These are phyloP conservation scores for Drosophila azteca DNA, from an alignment of 1,140 invertebrate genomes.

Conservation along the genomic window DNA sequence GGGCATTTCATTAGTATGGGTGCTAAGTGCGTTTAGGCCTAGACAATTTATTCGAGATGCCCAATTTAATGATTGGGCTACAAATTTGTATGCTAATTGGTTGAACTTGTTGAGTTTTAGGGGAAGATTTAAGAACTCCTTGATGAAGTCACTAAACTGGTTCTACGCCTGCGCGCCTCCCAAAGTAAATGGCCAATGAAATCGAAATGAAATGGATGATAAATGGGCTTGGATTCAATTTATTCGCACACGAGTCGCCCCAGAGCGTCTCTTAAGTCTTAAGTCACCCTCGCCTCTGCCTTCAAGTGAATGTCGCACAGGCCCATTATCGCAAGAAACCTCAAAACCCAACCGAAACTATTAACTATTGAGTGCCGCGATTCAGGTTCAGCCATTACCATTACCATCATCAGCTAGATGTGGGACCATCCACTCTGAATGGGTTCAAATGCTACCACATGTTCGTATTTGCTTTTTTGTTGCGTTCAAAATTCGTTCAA, in stretches of 20 bases:
- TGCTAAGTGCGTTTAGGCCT: conserved; percentile 45
- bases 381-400: conserved; percentile 21
- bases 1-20: conserved; percentile 60
- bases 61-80: conserved; percentile 46
- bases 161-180: conserved; percentile 44
- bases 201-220: conserved; percentile 65
- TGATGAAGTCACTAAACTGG: conserved; percentile 67
- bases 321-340: conserved; percentile 34
- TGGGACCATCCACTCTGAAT: conserved; percentile 49
- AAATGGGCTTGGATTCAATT: conserved; percentile 55
- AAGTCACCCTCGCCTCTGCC: conserved; percentile 11
- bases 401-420: conserved; percentile 6
- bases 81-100: conserved; percentile 72
- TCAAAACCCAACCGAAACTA: conserved; percentile 29
- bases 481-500: conserved; percentile 51
- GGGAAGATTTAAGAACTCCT: conserved; percentile 39
- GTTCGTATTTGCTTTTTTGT: conserved; percentile 37
- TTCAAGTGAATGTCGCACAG: conserved; percentile 34
- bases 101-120: conserved; percentile 38
- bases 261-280: conserved; percentile 34
- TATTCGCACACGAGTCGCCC: conserved; percentile 37
- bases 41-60: conserved; percentile 19
- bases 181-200: conserved; percentile 41
- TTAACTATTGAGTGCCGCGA: conserved; percentile 46
- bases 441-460: conserved; percentile 43